Conservation (phyloP, 2,797 vertebrate species). For the Coregonus suidteri region DNA sequence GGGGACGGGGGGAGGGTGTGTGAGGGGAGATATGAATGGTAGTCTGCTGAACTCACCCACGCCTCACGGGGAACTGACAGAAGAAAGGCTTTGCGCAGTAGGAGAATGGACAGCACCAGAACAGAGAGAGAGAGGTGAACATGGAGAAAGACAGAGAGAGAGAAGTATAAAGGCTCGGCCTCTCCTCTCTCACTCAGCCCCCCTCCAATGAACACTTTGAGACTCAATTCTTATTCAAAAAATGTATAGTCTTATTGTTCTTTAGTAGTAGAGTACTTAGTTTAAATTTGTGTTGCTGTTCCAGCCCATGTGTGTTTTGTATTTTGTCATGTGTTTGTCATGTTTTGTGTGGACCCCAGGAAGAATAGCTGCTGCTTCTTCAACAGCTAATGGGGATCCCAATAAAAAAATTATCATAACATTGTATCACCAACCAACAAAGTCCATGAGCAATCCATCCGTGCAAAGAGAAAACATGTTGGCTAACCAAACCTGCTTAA, state of each 20-base stretch:
- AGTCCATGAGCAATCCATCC: background rate
- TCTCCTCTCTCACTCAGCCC: too few species aligned
- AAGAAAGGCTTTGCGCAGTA: background rate
- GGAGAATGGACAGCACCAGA: background rate
- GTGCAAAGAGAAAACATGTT: background rate
- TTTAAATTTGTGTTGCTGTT: too few species aligned
- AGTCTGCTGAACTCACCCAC: slow-evolving; percentile 10
- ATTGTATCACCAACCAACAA: background rate
- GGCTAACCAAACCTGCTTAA: background rate
- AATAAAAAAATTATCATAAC: background rate
- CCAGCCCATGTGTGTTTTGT: too few species aligned
- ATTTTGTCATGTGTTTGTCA: too few species aligned
- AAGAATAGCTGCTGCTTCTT: too few species aligned
- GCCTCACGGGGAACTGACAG: background rate
- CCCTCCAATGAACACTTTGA: background rate
- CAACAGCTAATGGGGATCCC: too few species aligned
- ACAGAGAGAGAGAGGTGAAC: background rate
- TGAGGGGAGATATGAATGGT: slow-evolving; percentile 6
- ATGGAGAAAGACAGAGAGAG: background rate
- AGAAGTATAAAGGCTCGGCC: too few species aligned
- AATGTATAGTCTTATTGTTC: too few species aligned
- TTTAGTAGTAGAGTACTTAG: too few species aligned
- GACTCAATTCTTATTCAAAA: background rate
- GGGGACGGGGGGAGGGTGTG: background rate
- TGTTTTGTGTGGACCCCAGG: too few species aligned